Evolutionary conservation across 2,888 invertebrate genomes (phyloP).

Genomic region (Mythimna pallens): DNA sequence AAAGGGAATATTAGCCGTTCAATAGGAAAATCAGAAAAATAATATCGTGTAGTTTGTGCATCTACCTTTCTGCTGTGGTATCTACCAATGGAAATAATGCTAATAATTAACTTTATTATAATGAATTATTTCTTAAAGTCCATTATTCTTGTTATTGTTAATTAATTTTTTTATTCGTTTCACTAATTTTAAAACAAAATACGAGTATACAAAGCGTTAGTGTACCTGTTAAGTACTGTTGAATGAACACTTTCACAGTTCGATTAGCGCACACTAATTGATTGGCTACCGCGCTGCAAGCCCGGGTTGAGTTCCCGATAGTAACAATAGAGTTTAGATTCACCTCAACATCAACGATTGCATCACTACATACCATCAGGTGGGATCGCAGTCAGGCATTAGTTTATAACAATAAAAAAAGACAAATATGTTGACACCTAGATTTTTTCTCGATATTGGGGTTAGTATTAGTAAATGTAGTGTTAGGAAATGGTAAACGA

Average conservation of each 20-base stretch:
- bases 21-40: not conserved
- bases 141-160: no score
- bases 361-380: no score
- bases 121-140: not conserved
- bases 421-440: not conserved
- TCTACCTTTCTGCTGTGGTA: not conserved
- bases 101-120: not conserved
- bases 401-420: no score
- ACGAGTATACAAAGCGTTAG: not conserved
- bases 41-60: not conserved
- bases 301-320: not conserved
- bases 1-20: not conserved
- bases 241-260: slow-evolving; percentile 14
- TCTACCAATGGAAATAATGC: not conserved
- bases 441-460: not conserved
- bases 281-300: slow-evolving; percentile 2
- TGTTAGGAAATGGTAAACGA: not conserved
- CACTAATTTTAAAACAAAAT: slow-evolving; percentile 5
- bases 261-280: slow-evolving; percentile 16
- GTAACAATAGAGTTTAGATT: not conserved
- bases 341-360: no score
- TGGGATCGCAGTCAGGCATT: no score
- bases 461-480: not conserved
- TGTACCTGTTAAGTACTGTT: not conserved
- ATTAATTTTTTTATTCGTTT: not conserved